Evolutionary conservation across 2,888 invertebrate genomes (phyloP).

Genomic region (Polietes domitor): DNA sequence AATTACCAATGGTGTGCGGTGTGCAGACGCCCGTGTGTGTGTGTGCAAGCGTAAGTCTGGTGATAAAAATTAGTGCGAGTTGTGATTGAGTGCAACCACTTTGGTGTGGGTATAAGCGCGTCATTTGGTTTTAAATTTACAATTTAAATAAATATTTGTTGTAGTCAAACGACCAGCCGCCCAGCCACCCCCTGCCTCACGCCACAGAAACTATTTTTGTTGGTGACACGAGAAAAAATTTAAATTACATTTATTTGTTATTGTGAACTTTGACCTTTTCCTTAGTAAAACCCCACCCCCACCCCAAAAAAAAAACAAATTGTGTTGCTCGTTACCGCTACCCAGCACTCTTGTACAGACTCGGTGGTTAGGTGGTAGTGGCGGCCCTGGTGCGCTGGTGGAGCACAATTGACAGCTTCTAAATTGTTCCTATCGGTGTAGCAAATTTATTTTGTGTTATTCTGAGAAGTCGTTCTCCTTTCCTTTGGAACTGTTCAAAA

Average conservation of each 20-base stretch:
- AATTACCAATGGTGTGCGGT: background rate
- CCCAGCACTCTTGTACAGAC: too few relatives aligned
- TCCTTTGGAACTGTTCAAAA: background rate
- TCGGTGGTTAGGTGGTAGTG: too few relatives aligned
- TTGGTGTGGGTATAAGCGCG: background rate
- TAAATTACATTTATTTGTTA: conserved; percentile 36
- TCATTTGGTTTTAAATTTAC: conserved; percentile 6
- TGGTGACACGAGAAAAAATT: conserved; percentile 21
- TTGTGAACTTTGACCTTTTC: conserved; percentile 43
- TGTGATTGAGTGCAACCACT: background rate
- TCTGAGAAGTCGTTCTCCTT: background rate
- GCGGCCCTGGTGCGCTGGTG: too few relatives aligned
- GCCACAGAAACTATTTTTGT: background rate
- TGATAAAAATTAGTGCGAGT: background rate
- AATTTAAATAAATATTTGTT: conserved; percentile 12
- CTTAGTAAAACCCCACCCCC: background rate
- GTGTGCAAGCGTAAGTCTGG: background rate
- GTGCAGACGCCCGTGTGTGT: background rate
- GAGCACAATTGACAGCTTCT: too few relatives aligned
- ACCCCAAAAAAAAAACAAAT: background rate
- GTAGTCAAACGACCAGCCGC: background rate
- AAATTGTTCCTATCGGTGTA: background rate
- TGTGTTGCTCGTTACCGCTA: too few relatives aligned
- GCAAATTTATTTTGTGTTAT: background rate
- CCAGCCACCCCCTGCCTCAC: background rate